phyloP scores from a whole-genome alignment of 2,888 invertebrate genomes.

The Xestia c-nigrum region DNA sequence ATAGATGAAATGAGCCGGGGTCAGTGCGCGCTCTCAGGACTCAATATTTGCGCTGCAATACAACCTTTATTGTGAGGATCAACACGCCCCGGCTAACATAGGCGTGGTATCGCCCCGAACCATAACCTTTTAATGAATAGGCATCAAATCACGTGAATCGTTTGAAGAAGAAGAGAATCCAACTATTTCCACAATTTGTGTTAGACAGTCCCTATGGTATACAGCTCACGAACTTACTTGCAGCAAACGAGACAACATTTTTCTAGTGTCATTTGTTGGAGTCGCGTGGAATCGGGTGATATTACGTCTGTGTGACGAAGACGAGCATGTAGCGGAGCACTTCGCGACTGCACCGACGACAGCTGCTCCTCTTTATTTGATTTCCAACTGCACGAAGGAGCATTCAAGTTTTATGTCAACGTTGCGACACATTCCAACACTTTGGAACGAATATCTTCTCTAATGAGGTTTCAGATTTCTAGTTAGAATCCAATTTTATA shows the following conservation, averaged over 20 bases:
- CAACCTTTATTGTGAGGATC: slow-evolving; percentile 86
- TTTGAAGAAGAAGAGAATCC: slow-evolving; percentile 66
- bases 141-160: slow-evolving; percentile 71
- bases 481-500: slow-evolving; percentile 66
- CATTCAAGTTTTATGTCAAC: slow-evolving; percentile 80
- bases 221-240: slow-evolving; percentile 58
- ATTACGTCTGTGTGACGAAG: slow-evolving; percentile 81
- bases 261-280: slow-evolving; percentile 70
- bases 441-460: slow-evolving; percentile 69
- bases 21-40: slow-evolving; percentile 79
- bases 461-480: slow-evolving; percentile 75
- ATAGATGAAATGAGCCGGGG: slow-evolving; percentile 85
- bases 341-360: slow-evolving; percentile 82
- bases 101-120: slow-evolving; percentile 71
- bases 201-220: slow-evolving; percentile 44
- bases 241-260: slow-evolving; percentile 66
- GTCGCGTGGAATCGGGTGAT: slow-evolving; percentile 74
- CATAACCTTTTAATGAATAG: slow-evolving; percentile 77
- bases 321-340: slow-evolving; percentile 78
- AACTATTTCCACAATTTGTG: slow-evolving; percentile 65
- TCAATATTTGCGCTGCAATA: slow-evolving; percentile 88
- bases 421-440: slow-evolving; percentile 70
- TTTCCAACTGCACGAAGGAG: slow-evolving; percentile 81
- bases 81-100: slow-evolving; percentile 79
- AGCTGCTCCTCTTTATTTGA: slow-evolving; percentile 86